These are phyloP conservation scores for Betta splendens DNA, from an alignment of 2,797 vertebrate genomes.

Conservation along the genomic window DNA sequence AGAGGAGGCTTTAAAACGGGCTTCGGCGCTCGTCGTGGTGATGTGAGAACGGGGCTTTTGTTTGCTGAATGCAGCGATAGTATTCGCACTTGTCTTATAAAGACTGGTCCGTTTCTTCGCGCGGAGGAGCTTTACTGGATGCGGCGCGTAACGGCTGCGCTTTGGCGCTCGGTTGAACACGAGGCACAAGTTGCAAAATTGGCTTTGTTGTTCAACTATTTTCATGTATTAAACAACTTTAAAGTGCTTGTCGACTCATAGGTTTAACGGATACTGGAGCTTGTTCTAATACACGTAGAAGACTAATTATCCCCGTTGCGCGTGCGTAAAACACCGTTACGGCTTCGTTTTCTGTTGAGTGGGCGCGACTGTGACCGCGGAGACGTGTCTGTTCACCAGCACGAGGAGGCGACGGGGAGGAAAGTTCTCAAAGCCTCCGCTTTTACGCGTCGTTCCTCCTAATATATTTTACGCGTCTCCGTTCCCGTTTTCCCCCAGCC, in stretches of 20 bases:
- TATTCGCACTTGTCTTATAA: neutral
- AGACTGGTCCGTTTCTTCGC: no score
- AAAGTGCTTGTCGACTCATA: neutral
- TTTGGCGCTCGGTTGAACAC: no score
- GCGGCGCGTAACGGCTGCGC: neutral
- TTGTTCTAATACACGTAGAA: no score
- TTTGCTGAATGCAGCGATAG: neutral
- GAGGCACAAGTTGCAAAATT: no score
- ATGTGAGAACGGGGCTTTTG: no score
- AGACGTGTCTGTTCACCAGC: neutral
- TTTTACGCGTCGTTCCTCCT: neutral
- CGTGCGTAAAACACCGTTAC: conserved; percentile 20
- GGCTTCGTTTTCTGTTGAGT: conserved; percentile 27
- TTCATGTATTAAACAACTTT: no score
- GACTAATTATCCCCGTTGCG: no score
- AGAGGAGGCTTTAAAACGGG: neutral
- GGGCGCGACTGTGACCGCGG: conserved; percentile 5
- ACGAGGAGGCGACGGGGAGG: neutral
- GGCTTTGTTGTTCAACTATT: no score
- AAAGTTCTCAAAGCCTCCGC: neutral
- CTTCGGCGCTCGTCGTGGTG: neutral
- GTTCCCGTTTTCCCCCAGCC: neutral
- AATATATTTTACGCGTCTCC: neutral
- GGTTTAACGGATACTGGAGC: neutral
- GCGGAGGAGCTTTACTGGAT: no score